Evolutionary conservation across 2,888 invertebrate genomes (phyloP), one percentile per base, ranked within the genome.

Genomic region (Pegoplata infirma): DNA sequence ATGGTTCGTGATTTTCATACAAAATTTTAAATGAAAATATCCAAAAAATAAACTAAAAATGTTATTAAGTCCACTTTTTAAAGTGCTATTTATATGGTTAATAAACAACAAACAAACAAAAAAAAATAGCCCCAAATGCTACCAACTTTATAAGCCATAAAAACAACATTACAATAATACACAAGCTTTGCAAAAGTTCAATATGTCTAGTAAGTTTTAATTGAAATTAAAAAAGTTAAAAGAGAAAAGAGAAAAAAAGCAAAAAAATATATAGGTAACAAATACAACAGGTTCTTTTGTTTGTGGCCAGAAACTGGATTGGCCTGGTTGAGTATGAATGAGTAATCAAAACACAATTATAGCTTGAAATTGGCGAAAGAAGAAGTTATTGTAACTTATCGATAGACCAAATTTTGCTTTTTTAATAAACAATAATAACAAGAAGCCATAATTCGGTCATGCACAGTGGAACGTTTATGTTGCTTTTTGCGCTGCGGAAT

Each of bases 1-100:
- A 71, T 66, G 46, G 55, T 79, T 79, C 74, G 78, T 74, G 78
- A 79, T 74, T 79, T 74, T 74, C 56, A 79, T 74, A 66, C 71
- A 53, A 74, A 77, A 56, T 67, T n/a, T n/a, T 47, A 40, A 72
- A 67, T 67, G n/a, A 66, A 69, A 63, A 67, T 56, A 17, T 53
- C 58, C 53, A 61, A 53, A 32, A 72, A 21, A 44, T 53, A 25
- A 68, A 51, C 63, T 73, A 17, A 32, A 63, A 56, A 63, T 53
- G 17, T 56, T 53, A 36, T 64, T 51, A 53, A 59, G 51, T 14
- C n/a, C 40, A 58, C 63, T 63, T 61, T n/a, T n/a, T 44, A 53
- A 49, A 61, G 28, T 46, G 36, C 46, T 58, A 14, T 51, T 64
- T 19, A 58, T 59, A 66, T 53, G 51, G 36, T 51, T 59, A 69